These are phyloP conservation scores for Scatophagus argus DNA, from an alignment of 2,113 vertebrate species.

Conservation along the genomic window DNA sequence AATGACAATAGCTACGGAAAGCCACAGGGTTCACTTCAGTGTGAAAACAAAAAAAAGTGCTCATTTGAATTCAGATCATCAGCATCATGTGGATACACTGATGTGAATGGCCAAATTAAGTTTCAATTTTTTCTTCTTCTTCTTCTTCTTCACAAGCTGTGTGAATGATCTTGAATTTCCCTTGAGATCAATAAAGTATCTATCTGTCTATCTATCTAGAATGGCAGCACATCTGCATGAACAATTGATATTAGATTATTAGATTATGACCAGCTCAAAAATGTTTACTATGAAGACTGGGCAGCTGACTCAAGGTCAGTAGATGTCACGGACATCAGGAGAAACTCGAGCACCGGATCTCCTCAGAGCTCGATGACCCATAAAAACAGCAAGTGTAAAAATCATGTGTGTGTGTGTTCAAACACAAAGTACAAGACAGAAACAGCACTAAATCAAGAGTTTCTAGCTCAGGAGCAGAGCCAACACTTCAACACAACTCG, in stretches of 20 bases:
- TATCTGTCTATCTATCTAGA: no score
- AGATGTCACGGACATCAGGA: neutral
- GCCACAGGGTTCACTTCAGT: slow-evolving; percentile 4
- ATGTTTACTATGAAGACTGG: no score
- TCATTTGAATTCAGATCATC: slow-evolving; percentile 24
- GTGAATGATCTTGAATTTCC: slow-evolving; percentile 22
- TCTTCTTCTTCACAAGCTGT: no score
- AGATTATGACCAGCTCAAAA: neutral
- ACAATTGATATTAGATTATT: no score
- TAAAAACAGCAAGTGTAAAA: no score
- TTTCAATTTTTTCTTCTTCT: neutral
- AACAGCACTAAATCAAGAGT: neutral
- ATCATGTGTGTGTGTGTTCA: neutral
- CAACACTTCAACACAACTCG: neutral
- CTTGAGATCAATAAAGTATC: no score
- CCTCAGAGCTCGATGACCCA: neutral
- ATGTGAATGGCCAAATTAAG: slow-evolving; percentile 10
- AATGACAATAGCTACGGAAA: slow-evolving; percentile 17
- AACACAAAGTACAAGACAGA: neutral
- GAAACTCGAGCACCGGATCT: neutral
- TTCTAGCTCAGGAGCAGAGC: neutral
- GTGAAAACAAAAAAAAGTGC: neutral
- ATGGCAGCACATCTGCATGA: no score
- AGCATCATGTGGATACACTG: slow-evolving; percentile 6
- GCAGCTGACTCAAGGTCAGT: neutral